Evolutionary conservation across 2,113 vertebrate genomes (phyloP), one percentile per base, ranked within the genome.

Genomic region (Lontra canadensis): DNA sequence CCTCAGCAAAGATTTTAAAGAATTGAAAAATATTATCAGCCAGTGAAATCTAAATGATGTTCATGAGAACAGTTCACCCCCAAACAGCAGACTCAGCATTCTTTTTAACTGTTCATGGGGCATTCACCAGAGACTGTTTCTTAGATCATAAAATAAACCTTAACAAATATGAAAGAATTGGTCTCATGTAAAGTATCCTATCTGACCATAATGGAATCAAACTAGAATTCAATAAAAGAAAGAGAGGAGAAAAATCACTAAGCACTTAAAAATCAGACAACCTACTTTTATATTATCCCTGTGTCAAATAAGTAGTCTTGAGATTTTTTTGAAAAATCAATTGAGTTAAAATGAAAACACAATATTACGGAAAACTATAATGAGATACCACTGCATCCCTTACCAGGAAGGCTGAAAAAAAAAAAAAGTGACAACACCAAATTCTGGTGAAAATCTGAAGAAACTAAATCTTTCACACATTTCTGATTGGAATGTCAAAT

Each of bases 301-400:
- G 10, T 86, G 25, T 57, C 65, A 86, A 80, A 8, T 52, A 94
- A 84, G 9, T 76, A 69, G 20, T 71, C 36, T 55, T 12, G 55
- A 71, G 55, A n/a, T n/a, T 1, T 47, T 78, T 79, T 71, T 61
- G 18, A 86, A 39, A 78, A 79, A 26, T 52, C n/a, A 69, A 85
- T 44, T 59, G 42, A 93, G 42, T 78, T 31, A 49, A 94, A 94
- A 89, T 88, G 31, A 94, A 94, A 63, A 89, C 36, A 78, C 4
- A 63, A 65, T 49, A 88, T 63, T 63, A 9, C 9, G 18, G 79
- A 81, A 89, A 92, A 36, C 5, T 5, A 59, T 71, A 78, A 47
- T 26, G 63, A 55, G 26, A 44, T 91, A 69, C 47, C 55, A 73
- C 6, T 69, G 21, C 10, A 44, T 80, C 65, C 73, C 18, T 71